Evolutionary conservation across 2,797 vertebrate genomes (phyloP).

Genomic region (Clarias laeviceps): DNA sequence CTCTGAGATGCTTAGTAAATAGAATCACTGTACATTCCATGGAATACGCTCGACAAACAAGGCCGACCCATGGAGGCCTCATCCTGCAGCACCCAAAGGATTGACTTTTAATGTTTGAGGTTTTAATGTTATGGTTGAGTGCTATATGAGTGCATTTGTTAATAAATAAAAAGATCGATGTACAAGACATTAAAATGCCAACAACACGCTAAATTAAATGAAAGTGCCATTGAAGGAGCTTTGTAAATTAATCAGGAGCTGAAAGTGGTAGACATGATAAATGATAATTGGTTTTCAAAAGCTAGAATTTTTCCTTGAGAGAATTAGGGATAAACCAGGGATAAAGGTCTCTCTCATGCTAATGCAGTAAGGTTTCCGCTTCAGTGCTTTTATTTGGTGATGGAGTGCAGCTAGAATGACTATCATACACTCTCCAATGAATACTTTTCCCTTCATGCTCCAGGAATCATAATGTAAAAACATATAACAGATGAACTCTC

Average conservation of each 20-base stretch:
- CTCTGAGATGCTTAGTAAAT: too few species aligned
- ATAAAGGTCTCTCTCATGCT: not conserved
- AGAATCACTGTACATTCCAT: too few species aligned
- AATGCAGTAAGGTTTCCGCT: slow-evolving; percentile 20
- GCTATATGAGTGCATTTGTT: slow-evolving; percentile 15
- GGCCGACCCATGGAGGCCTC: too few species aligned
- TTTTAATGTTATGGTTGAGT: not conserved
- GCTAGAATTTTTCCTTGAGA: not conserved
- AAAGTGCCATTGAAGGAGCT: not conserved
- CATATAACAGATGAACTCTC: not conserved
- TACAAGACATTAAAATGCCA: slow-evolving; percentile 45
- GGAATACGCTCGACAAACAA: too few species aligned
- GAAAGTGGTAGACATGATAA: not conserved
- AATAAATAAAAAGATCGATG: slow-evolving; percentile 17
- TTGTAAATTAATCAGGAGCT: not conserved
- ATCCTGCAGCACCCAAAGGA: too few species aligned
- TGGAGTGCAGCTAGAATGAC: slow-evolving; percentile 10
- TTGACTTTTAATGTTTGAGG: not conserved
- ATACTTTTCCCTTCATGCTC: not conserved
- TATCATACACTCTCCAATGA: not conserved
- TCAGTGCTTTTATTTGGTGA: slow-evolving; percentile 25
- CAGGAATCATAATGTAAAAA: not conserved
- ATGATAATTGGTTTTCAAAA: not conserved
- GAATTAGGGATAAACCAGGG: not conserved
- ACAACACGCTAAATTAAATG: slow-evolving; percentile 3